phyloP scores from a whole-genome alignment of 1,140 invertebrate genomes.

The Leptopilina clavipes region DNA sequence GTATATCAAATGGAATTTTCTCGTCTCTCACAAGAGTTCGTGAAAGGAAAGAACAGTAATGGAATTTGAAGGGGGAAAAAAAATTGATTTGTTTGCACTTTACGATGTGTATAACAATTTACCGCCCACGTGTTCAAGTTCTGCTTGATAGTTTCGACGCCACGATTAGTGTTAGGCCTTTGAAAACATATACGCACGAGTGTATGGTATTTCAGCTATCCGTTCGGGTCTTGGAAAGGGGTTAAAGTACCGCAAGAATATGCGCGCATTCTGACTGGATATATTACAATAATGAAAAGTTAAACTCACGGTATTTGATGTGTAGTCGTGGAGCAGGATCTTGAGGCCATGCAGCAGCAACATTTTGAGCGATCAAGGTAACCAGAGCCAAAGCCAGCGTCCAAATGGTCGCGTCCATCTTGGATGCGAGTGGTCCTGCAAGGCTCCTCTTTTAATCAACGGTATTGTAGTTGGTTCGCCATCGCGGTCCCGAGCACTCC shows the following conservation, averaged over 20 bases:
- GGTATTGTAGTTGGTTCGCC: slow-evolving; percentile 56
- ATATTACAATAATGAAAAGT: slow-evolving; percentile 27
- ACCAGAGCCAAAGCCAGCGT: slow-evolving; percentile 48
- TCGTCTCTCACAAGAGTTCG: neutral
- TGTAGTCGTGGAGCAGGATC: slow-evolving; percentile 67
- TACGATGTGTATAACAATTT: slow-evolving; percentile 11
- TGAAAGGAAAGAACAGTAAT: neutral
- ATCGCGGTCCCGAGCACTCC: slow-evolving; percentile 56
- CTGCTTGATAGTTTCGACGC: slow-evolving; percentile 17
- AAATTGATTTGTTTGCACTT: slow-evolving; percentile 2
- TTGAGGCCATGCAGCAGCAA: slow-evolving; percentile 67
- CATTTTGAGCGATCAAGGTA: slow-evolving; percentile 58
- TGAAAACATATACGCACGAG: slow-evolving; percentile 21
- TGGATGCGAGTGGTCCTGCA: slow-evolving; percentile 59
- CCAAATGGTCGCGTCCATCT: slow-evolving; percentile 60
- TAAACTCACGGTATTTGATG: slow-evolving; percentile 69
- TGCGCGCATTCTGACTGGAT: neutral
- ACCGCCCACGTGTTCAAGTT: slow-evolving; percentile 28
- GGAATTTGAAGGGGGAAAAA: slow-evolving; percentile 25
- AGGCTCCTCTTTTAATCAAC: slow-evolving; percentile 54
- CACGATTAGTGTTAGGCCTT: slow-evolving; percentile 13
- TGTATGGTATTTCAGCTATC: slow-evolving; percentile 19
- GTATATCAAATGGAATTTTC: neutral
- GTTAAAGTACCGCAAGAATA: slow-evolving; percentile 27
- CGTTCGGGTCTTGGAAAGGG: neutral